Conservation (phyloP, 1,140 invertebrate genomes). For the Paraescarpia echinospica region DNA sequence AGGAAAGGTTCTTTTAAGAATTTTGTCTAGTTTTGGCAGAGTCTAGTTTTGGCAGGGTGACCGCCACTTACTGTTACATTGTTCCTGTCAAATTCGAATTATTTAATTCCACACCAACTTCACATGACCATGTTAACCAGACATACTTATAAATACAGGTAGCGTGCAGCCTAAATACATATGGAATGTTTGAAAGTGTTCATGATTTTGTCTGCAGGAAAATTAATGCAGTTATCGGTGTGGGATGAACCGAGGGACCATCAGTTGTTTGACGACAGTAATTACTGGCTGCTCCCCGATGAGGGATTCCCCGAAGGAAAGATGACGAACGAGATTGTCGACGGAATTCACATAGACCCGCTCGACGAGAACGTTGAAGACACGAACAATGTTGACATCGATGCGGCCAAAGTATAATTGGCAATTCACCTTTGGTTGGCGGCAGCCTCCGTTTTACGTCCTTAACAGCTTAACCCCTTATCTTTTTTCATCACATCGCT, state of each 20-base stretch:
- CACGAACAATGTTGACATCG: neutral
- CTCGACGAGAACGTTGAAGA: neutral
- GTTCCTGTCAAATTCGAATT: no score
- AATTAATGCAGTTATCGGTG: neutral
- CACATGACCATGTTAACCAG: no score
- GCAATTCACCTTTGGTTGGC: neutral
- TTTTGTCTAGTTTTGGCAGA: no score
- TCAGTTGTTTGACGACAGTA: conserved; percentile 25
- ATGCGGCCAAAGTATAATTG: neutral
- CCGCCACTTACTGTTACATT: no score
- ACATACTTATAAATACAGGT: neutral
- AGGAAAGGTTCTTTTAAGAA: neutral
- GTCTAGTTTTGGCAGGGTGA: no score
- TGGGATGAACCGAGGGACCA: conserved; percentile 16
- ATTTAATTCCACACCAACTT: no score
- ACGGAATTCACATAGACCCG: neutral
- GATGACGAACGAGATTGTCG: neutral
- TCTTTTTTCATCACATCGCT: no score
- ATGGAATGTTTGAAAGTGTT: neutral
- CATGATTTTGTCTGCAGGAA: neutral
- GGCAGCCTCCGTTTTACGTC: no score
- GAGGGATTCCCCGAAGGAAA: conserved; percentile 17
- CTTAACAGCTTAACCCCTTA: no score
- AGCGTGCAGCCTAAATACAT: neutral
- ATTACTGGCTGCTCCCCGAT: conserved; percentile 26